Evolutionary conservation across 2,797 vertebrate species (phyloP).

Genomic region (Molothrus ater): DNA sequence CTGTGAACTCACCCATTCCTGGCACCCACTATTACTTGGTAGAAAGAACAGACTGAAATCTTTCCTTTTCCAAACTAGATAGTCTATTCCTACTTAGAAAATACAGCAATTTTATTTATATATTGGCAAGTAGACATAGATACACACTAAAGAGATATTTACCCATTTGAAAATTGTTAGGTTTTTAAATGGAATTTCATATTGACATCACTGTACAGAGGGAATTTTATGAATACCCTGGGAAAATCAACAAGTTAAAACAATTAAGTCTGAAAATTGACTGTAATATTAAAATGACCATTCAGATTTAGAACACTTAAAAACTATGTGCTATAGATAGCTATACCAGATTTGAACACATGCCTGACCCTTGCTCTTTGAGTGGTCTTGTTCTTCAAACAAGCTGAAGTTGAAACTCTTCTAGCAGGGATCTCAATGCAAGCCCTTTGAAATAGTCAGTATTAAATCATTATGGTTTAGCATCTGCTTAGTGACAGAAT

Average conservation of each 20-base stretch:
- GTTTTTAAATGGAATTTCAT: background rate
- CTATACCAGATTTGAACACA: background rate
- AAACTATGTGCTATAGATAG: background rate
- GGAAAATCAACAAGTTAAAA: background rate
- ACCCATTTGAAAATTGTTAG: background rate
- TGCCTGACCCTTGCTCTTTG: accelerated
- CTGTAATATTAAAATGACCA: background rate
- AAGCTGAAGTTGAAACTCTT: background rate
- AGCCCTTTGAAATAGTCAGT: background rate
- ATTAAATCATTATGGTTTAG: background rate
- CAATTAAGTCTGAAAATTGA: background rate
- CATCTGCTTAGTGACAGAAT: background rate
- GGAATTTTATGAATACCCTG: background rate
- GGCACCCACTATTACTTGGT: background rate
- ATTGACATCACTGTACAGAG: background rate
- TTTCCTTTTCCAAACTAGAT: background rate
- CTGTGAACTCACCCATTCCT: background rate
- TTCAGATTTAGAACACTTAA: background rate
- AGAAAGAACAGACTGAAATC: background rate
- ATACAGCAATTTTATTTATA: background rate
- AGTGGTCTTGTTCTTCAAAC: background rate
- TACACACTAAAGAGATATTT: background rate
- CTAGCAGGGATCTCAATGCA: background rate
- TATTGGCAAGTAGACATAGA: background rate
- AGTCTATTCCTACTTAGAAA: background rate